Evolutionary conservation across 2,113 vertebrate genomes (phyloP).

Genomic region (Lonchura striata): DNA sequence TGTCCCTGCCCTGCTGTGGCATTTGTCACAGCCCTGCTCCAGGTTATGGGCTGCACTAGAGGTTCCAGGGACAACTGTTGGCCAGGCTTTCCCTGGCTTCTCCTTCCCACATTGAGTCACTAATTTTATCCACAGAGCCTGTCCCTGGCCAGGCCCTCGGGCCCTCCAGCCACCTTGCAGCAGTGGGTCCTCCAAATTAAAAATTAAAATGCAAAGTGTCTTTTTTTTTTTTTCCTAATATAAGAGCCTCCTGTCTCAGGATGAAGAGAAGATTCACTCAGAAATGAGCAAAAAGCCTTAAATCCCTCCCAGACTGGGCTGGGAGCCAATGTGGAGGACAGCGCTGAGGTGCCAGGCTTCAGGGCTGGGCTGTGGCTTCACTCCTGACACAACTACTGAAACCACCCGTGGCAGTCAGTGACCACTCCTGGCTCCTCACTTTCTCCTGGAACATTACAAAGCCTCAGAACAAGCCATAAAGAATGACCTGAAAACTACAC

Average conservation of each 20-base stretch:
- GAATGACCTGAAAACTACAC: slow-evolving; percentile 8
- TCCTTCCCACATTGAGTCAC: accelerated
- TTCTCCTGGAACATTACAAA: background rate
- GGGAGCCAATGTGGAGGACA: accelerated
- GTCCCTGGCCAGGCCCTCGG: accelerated
- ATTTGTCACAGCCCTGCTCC: background rate
- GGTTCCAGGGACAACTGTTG: accelerated
- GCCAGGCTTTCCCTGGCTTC: background rate
- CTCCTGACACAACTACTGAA: background rate
- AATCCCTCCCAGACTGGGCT: background rate
- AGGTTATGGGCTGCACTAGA: background rate
- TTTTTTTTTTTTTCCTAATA: background rate
- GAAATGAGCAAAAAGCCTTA: background rate
- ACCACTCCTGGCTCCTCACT: background rate
- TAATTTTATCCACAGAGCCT: background rate
- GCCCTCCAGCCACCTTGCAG: background rate
- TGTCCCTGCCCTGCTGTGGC: background rate
- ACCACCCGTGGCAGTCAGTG: background rate
- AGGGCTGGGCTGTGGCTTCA: background rate
- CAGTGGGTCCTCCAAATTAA: background rate
- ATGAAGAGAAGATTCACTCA: background rate
- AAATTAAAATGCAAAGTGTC: background rate
- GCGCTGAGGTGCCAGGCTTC: background rate
- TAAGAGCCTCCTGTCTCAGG: background rate
- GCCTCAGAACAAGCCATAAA: background rate